Base-by-base conservation (phyloP, 2,888 invertebrate genomes). In the Nomada goodeniana region DNA sequence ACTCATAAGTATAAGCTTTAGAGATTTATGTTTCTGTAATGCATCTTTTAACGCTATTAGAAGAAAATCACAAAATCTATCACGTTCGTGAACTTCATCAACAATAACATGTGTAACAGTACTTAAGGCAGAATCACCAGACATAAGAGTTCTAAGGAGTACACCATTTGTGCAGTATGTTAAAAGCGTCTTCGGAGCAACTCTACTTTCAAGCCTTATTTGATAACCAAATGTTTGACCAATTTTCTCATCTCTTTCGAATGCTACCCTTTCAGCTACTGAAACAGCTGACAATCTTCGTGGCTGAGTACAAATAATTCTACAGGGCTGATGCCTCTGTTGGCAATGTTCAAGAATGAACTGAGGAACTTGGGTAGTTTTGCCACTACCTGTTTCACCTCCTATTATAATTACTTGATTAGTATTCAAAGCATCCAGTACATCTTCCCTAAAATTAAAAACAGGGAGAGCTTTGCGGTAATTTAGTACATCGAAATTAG, bases 21-120 rank as follows among this genome's bases (percentile, higher is more conserved):
- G 94, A 80, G 97, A 95, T 84, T 96, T 96, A 91, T 96, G 96
- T 65, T 96, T 95, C 1, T 95, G 94, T 59, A 98, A 93, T 15
- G 96, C 96, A 91, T 98, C 97, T 57, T 97, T 95, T 70, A 99
- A 94, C 5, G 97, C 97, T 78, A 98, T 97, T 80, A 99, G 94
- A 60, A 99, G 95, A 94, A 99, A 99, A 94, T 99, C 99, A 68
- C 98, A 97, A 92, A 98, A 97, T 91, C 97, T 96, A 94, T 99
- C 98, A 0, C 99, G 95, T 93, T 99, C 99, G 94, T 99, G 99
- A 44, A 99, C 97, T 94, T 99, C 99, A 94, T 99, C 99, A 90
- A 99, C 96, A 70, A 98, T 96, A 60, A 98, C 95, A 93, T 99
- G 99, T 0, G 98, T 98, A 65, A 98, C 96, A 20, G 96, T 95